Conservation (phyloP, 2,113 vertebrate species). For the Laticauda colubrina region DNA sequence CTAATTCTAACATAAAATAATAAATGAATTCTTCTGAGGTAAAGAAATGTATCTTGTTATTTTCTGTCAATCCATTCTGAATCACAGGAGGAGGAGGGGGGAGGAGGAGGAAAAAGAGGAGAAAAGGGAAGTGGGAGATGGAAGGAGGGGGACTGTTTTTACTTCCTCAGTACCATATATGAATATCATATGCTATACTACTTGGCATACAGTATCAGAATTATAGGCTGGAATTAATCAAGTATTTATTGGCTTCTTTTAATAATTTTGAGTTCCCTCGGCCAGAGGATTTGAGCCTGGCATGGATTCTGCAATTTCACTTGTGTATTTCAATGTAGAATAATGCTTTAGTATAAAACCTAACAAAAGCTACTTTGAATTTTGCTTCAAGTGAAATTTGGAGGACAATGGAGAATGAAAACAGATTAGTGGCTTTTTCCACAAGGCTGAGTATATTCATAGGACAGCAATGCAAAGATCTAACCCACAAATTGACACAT, state of each 20-base stretch:
- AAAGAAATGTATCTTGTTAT: background rate
- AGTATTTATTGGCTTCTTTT: background rate
- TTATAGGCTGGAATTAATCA: background rate
- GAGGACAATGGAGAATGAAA: background rate
- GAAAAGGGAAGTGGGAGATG: background rate
- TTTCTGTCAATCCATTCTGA: background rate
- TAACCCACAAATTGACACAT: slow-evolving; percentile 13
- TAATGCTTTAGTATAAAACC: background rate
- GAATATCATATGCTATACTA: background rate
- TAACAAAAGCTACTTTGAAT: background rate
- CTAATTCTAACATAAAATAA: background rate
- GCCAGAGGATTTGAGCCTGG: background rate
- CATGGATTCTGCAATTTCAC: background rate
- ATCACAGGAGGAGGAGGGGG: background rate
- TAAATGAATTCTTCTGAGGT: background rate
- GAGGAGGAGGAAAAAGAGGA: background rate
- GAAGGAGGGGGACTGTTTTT: background rate
- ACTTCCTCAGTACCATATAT: background rate
- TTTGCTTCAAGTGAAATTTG: background rate
- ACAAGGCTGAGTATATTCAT: background rate
- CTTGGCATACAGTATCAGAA: background rate
- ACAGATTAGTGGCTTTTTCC: background rate
- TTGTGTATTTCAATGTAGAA: background rate
- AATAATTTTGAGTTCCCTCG: background rate
- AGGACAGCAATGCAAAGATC: background rate